Conservation (phyloP, 1,140 invertebrate genomes). For the Linepithema humile region DNA sequence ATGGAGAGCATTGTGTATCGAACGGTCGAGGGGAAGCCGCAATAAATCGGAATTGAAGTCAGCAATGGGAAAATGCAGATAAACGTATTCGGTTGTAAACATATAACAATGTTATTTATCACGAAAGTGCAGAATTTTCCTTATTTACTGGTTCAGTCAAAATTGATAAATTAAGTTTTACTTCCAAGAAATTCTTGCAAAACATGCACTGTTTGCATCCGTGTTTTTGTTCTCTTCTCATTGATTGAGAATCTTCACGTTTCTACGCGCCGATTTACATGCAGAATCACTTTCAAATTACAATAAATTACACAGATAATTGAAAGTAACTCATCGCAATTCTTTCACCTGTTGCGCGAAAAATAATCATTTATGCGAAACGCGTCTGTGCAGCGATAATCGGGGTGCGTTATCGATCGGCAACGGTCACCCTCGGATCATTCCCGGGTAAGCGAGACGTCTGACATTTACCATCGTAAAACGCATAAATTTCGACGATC, state of each 20-base stretch:
- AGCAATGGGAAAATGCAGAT: not conserved
- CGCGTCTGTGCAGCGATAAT: not conserved
- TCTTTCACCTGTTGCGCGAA: constrained; percentile 33
- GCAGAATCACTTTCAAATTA: not conserved
- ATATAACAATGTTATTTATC: constrained; percentile 20
- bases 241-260: not conserved
- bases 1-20: not conserved
- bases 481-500: constrained; percentile 12
- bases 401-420: not conserved
- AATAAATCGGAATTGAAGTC: not conserved
- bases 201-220: too few species aligned
- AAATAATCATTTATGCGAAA: not conserved
- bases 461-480: not conserved
- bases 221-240: too few species aligned
- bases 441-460: not conserved
- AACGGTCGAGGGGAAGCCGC: not conserved
- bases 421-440: not conserved
- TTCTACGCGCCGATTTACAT: too few species aligned
- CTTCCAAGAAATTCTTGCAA: too few species aligned
- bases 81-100: not conserved
- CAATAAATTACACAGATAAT: not conserved
- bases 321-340: not conserved
- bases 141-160: not conserved
- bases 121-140: not conserved
- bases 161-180: not conserved